Conservation (phyloP, 2,888 invertebrate species). For the Zhuqinia jingwanae region DNA sequence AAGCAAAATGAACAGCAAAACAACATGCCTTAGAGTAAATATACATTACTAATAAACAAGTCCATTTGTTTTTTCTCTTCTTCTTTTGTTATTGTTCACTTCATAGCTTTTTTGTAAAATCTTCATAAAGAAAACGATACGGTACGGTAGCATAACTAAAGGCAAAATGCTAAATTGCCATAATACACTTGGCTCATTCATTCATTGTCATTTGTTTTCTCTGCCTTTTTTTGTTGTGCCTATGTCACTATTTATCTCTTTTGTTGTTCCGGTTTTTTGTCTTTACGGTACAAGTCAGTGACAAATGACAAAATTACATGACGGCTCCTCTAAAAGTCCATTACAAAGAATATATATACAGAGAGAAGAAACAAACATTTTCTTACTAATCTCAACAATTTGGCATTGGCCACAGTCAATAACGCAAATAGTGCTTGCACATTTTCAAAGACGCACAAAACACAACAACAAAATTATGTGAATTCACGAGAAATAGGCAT, state of each 20-base stretch:
- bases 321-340: constrained; percentile 44
- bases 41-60: constrained; percentile 19
- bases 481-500: constrained; percentile 27
- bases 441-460: constrained; percentile 54
- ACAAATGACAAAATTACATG: constrained; percentile 71
- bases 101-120: constrained; percentile 17
- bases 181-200: constrained; percentile 61
- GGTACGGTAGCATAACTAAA: constrained; percentile 48
- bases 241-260: constrained; percentile 39
- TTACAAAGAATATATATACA: constrained; percentile 15
- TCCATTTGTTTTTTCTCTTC: constrained; percentile 49
- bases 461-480: constrained; percentile 16
- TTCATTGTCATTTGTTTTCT: constrained; percentile 57
- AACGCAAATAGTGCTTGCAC: constrained; percentile 63
- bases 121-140: constrained; percentile 53
- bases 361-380: neutral
- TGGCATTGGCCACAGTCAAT: constrained; percentile 72
- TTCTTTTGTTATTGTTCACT: too few relatives aligned
- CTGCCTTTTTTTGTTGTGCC: constrained; percentile 5
- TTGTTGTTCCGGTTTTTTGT: constrained; percentile 39
- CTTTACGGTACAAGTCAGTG: constrained; percentile 63
- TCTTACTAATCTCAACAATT: constrained; percentile 50
- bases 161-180: constrained; percentile 52
- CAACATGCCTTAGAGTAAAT: constrained; percentile 2
- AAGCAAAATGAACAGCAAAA: neutral